Conservation (phyloP, 2,113 vertebrate species). For the Albula glossodonta region DNA sequence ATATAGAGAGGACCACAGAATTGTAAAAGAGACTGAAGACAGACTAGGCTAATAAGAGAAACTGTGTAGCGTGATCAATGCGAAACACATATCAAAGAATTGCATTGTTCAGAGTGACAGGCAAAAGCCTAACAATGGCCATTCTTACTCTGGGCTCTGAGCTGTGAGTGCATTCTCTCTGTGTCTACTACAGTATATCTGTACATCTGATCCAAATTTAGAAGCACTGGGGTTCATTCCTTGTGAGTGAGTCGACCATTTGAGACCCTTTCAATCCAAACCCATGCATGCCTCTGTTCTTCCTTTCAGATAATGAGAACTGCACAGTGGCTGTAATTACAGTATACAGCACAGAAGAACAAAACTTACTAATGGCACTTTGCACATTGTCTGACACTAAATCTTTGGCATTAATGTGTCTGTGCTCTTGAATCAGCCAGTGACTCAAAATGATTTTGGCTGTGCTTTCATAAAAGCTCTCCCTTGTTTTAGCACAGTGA, state of each 20-base stretch:
- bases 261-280: slow-evolving; percentile 14
- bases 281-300: background rate
- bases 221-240: slow-evolving; percentile 3
- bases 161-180: background rate
- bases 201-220: background rate
- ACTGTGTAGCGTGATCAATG: background rate
- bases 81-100: background rate
- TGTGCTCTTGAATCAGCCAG: background rate
- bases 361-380: background rate
- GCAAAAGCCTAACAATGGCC: background rate
- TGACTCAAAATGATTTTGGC: background rate
- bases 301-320: background rate
- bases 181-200: background rate
- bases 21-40: background rate
- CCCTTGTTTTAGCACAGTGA: no score
- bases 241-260: background rate
- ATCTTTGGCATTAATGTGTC: background rate
- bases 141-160: background rate
- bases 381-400: background rate
- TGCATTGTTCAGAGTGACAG: background rate
- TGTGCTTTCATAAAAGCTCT: no score
- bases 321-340: background rate
- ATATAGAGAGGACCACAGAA: background rate
- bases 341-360: background rate
- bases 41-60: background rate